Conservation (phyloP, 1,140 invertebrate species). For the Copidosoma floridanum region DNA sequence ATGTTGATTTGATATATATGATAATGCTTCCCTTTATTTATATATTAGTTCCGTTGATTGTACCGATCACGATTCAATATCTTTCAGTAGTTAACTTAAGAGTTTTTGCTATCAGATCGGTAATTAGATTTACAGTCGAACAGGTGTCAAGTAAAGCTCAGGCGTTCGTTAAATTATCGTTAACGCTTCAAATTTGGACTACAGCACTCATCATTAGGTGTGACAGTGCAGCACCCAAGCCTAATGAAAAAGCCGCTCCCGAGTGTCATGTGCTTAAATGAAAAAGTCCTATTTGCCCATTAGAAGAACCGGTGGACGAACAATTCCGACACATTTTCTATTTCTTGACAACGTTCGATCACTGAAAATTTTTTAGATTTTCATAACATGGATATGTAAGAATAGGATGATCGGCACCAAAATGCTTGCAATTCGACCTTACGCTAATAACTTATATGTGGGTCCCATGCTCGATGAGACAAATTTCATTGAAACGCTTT, state of each 20-base stretch:
- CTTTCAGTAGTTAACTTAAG: background rate
- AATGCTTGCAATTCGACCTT: background rate
- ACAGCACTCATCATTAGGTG: slow-evolving; percentile 7
- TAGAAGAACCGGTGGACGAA: background rate
- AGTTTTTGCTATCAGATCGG: background rate
- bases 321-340: background rate
- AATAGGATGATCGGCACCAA: background rate
- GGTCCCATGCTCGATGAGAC: background rate
- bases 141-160: slow-evolving; percentile 9
- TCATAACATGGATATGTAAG: background rate
- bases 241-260: background rate
- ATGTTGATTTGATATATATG: background rate
- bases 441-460: background rate
- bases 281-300: background rate
- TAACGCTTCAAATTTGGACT: background rate
- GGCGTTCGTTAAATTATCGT: background rate
- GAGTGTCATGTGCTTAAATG: background rate
- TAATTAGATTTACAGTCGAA: background rate
- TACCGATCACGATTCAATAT: background rate
- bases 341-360: background rate
- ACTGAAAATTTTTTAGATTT: background rate
- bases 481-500: no score
- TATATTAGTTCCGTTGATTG: background rate
- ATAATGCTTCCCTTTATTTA: background rate
- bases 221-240: background rate